Evolutionary conservation across 2,888 invertebrate genomes (phyloP), one percentile per base, ranked within the genome.

Genomic region (Lysandra bellargus): DNA sequence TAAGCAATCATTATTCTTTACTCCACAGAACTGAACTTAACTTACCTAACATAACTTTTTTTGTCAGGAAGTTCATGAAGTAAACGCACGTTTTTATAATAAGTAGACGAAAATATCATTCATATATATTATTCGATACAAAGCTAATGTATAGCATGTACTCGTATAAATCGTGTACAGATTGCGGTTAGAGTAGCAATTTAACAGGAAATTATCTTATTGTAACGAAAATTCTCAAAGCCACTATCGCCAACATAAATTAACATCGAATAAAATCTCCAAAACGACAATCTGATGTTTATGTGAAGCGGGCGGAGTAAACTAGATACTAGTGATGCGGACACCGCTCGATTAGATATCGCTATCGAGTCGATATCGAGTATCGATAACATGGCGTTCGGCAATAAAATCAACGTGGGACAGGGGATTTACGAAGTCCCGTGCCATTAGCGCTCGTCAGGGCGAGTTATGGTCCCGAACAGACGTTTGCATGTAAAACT

Each of bases 381-480:
- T 82, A 81, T 76, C 81, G 83, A 83, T 83, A 78, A 79, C 79
- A 80, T 79, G 79, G 81, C 80, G 78, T 80, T 83, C 81, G 83
- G 83, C 83, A 85, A 82, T 85, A 85, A 84, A 84, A 83, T 83
- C 83, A 82, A 83, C 82, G 83, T 80, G 78, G 79, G 85, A 84
- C 85, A 82, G 82, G 60, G 77, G 81, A 84, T 83, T 84, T 84
- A 84, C 80, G 81, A 81, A 78, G 78, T 78, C 79, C 78, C 80
- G 81, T 82, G 80, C 73, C 77, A 75, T 79, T 80, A 80, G 80
- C 75, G 80, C 80, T 64, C 69, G 79, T 76, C 78, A 80, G 80
- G 9, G 64, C 9, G 61, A 61, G 23, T 61, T 9, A 12, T 64
- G 7, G 30, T 3, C 17, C 17, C 1, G 17, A 57, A 49, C 9